Percentiles rank a stretch among this genome's conserved stretches.
Evolutionary conservation across 2,797 vertebrate genomes (phyloP).

Genomic region (Etheostoma perlongum): DNA sequence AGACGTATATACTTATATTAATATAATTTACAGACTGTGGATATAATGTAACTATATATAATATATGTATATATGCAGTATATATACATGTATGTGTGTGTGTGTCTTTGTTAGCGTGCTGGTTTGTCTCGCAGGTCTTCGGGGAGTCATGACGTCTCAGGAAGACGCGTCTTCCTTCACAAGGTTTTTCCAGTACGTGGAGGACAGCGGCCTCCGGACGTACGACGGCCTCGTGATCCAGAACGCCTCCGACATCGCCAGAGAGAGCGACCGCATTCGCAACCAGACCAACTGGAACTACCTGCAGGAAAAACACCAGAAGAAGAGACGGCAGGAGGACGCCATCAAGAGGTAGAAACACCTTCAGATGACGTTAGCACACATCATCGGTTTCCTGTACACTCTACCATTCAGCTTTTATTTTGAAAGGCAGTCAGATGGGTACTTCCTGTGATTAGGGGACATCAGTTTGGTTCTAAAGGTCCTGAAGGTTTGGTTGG

Average conservation of each 20-base stretch:
- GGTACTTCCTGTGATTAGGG: no score
- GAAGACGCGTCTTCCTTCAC: slow-evolving; percentile 88
- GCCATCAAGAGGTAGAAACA: slow-evolving; percentile 91
- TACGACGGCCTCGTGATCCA: slow-evolving; percentile 97
- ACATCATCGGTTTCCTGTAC: no score
- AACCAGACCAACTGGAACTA: slow-evolving; percentile 95
- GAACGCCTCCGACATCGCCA: slow-evolving; percentile 89
- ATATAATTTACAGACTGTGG: no score
- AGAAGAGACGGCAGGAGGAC: slow-evolving; percentile 94
- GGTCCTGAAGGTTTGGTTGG: no score
- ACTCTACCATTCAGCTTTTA: no score
- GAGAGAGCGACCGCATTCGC: slow-evolving; percentile 91
- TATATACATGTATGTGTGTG: no score
- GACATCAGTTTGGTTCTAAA: no score
- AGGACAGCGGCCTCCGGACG: slow-evolving; percentile 94
- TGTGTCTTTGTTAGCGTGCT: background rate
- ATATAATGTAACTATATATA: no score
- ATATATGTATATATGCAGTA: no score
- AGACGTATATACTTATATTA: no score
- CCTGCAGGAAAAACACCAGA: slow-evolving; percentile 95
- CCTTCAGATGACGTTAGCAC: no score
- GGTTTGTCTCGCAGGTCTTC: slow-evolving; percentile 70
- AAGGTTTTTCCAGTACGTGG: slow-evolving; percentile 93
- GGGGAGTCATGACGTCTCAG: slow-evolving; percentile 90
- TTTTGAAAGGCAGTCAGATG: no score